Base-by-base conservation (phyloP, 2,113 vertebrate genomes). In the Typhlomys cinereus region DNA sequence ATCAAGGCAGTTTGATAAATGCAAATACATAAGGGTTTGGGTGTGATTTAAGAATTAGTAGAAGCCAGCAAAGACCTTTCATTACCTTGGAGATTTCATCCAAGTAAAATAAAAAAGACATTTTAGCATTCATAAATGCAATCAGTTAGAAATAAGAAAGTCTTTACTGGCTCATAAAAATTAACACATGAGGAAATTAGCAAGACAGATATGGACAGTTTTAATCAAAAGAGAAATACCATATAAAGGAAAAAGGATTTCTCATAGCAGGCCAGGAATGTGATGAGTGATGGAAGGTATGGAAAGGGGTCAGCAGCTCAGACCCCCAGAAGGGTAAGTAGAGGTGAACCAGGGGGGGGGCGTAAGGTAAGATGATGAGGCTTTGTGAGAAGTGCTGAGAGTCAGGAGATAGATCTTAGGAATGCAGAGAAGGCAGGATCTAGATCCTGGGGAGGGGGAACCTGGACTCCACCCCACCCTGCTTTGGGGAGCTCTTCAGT, bases 21-120 rank as follows among this genome's bases (percentile, higher is more conserved):
- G 44, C 41, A 41, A 82, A 59, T 12, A 36, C 2, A 4, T 27
- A n/a, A 54, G 70, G n/a, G 8, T 62, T 8, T 7, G 20, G 36
- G 6, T 61, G 79, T 73, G 79, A 88, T 87, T 90, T 62, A 67
- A 73, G 74, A 74, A 75, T 93, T 21, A 57, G 41, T 31, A 62
- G 34, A 81, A 93, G 23, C 48, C 62, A 69, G 48, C 73, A 44
- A 93, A 48, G 34, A 85, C 59, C 73, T 21, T 41, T 76, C 29
- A 50, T 54, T 64, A 62, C 50, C 25, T 90, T 59, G 57, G 83
- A 88, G 78, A 90, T 69, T 82, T 81, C 92, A 57, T 44, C 18
- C 46, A 70, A 50, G 4, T 34, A 91, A 93, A 85, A 90, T 76
- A 82, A 59, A 69, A n/a, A 62, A 81, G 7, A 80, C n/a, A 54